These are phyloP conservation scores for Drosophila athabasca DNA, from an alignment of 1,140 invertebrate genomes.

Conservation along the genomic window DNA sequence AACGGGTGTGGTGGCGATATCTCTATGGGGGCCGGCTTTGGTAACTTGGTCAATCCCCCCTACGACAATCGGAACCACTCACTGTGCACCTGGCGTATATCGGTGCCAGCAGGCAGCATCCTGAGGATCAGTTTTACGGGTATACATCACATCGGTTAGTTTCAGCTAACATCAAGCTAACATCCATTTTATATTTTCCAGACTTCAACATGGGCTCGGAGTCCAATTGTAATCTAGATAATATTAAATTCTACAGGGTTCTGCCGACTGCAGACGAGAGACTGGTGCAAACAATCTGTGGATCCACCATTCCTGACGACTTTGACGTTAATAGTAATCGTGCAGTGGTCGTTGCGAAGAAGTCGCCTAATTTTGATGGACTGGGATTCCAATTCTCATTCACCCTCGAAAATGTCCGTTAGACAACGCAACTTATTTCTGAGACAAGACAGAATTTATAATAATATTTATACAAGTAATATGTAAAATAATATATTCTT, in stretches of 20 bases:
- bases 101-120: slow-evolving; percentile 86
- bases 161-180: too few relatives aligned
- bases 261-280: slow-evolving; percentile 55
- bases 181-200: slow-evolving; percentile 7
- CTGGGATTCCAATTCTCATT: slow-evolving; percentile 85
- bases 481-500: too few relatives aligned
- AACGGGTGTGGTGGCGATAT: slow-evolving; percentile 91
- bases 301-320: slow-evolving; percentile 82
- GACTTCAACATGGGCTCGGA: slow-evolving; percentile 87
- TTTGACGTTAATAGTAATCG: slow-evolving; percentile 85
- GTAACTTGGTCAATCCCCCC: slow-evolving; percentile 89
- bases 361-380: slow-evolving; percentile 87
- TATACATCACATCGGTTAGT: slow-evolving; percentile 32
- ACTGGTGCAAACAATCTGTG: slow-evolving; percentile 85
- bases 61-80: slow-evolving; percentile 86
- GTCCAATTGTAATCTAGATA: slow-evolving; percentile 85
- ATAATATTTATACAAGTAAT: too few relatives aligned
- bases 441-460: too few relatives aligned
- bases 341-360: slow-evolving; percentile 86
- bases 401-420: too few relatives aligned
- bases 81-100: slow-evolving; percentile 89
- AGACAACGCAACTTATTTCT: too few relatives aligned
- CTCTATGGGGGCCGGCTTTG: slow-evolving; percentile 84
- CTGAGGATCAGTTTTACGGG: slow-evolving; percentile 85
- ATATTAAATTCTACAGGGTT: slow-evolving; percentile 86